Evolutionary conservation across 2,888 invertebrate species (phyloP), one percentile per base, ranked within the genome.

Genomic region (Meghimatium bilineatum): DNA sequence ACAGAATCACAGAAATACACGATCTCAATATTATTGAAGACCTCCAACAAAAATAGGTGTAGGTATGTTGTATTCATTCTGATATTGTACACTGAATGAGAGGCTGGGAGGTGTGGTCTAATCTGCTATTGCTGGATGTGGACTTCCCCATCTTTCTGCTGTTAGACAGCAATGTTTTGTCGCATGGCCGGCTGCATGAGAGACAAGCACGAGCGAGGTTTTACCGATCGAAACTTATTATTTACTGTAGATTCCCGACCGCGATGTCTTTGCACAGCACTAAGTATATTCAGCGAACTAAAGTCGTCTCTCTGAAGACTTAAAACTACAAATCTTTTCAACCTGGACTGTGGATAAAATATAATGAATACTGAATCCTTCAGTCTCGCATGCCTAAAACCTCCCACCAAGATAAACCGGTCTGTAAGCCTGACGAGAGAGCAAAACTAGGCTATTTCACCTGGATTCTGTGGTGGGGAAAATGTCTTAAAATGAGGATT

Each of bases 151-250:
- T 49, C 5, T 29, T 29, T 75, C 52, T 52, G 32, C 52, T 52
- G 32, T 17, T 29, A 52, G n/a, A 52, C 52, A 2, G 52, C 75
- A 20, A 17, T 52, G 52, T 52, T 75, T 75, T 75, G 75, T 75
- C 75, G 75, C 75, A 52, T 32, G 75, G 29, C 32, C 29, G 49
- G 23, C 75, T 32, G 75, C 29, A 17, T 10, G 49, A 32, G 49
- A 17, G 32, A 26, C n/a, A 29, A 75, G 32, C 1, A 49, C 29
- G 20, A 26, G 75, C 52, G 14, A n/a, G 75, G 32, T 32, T 49
- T 52, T 17, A 49, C 52, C 44, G 75, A 75, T 75, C 75, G 75
- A 75, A 72, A 52, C 75, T 32, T 49, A 44, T 32, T 52, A 75
- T 52, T 32, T 26, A 52, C 29, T 29, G 52, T 32, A 32, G 52